These are phyloP conservation scores for Palythoa grandiflora DNA, from an alignment of 92 coral and sea anemone species.

Conservation along the genomic window DNA sequence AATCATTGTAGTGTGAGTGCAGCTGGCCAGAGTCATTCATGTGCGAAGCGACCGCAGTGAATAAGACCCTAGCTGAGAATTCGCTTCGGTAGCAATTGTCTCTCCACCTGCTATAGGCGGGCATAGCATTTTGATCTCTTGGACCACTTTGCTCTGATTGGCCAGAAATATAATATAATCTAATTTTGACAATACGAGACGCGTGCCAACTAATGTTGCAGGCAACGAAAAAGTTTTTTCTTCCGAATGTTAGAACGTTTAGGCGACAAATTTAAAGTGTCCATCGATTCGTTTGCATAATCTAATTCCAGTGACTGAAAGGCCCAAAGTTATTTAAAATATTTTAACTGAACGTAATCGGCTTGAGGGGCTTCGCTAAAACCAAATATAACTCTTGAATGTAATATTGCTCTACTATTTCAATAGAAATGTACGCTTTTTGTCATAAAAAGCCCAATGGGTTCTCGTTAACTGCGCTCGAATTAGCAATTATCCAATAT, in stretches of 20 bases:
- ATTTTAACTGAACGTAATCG: not conserved
- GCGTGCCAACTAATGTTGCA: constrained; percentile 74
- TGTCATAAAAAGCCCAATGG: not conserved
- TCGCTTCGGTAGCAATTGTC: constrained; percentile 71
- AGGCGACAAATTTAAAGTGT: not conserved
- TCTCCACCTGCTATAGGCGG: constrained; percentile 88
- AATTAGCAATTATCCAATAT: constrained; percentile 3
- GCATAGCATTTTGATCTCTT: constrained; percentile 69
- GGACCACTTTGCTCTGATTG: constrained; percentile 66
- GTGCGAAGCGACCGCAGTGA: constrained; percentile 73
- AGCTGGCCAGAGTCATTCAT: constrained; percentile 87
- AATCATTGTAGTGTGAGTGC: constrained; percentile 66
- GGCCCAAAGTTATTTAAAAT: not conserved
- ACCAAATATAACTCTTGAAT: not conserved
- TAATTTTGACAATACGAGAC: constrained; percentile 74
- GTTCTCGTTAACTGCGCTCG: not conserved
- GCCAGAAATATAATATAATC: constrained; percentile 67
- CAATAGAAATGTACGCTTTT: constrained; percentile 3
- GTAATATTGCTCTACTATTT: constrained; percentile 2
- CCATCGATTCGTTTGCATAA: not conserved
- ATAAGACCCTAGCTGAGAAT: constrained; percentile 63
- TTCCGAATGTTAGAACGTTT: not conserved
- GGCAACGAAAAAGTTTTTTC: not conserved
- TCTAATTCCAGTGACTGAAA: not conserved
- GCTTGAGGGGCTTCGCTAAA: not conserved